These are phyloP conservation scores for Arenicola marina DNA, from an alignment of 2,888 invertebrate species.

Conservation along the genomic window DNA sequence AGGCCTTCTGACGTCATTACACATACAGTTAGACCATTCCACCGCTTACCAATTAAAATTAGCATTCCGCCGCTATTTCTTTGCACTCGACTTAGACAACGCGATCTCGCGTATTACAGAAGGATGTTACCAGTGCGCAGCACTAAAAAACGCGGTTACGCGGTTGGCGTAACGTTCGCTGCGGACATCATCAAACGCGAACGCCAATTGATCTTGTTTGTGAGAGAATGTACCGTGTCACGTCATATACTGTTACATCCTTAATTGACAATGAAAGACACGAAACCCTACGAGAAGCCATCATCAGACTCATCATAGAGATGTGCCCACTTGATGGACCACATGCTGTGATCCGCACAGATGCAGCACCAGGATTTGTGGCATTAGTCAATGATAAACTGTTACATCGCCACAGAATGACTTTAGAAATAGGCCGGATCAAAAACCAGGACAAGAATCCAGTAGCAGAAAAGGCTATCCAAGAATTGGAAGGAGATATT, in stretches of 20 bases:
- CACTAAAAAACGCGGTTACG: neutral
- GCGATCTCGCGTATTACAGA: neutral
- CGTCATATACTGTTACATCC: neutral
- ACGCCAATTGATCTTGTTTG: neutral
- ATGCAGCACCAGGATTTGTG: constrained; percentile 4
- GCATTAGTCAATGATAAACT: neutral
- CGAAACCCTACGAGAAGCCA: neutral
- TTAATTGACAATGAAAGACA: constrained; percentile 3
- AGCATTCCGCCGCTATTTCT: neutral
- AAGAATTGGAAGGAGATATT: neutral
- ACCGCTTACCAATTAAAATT: neutral
- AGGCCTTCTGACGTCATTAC: constrained; percentile 6
- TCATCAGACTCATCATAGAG: neutral
- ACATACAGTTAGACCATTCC: constrained; percentile 5
- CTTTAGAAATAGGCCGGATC: neutral
- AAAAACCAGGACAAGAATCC: constrained; percentile 10
- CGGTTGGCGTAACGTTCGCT: constrained; percentile 2
- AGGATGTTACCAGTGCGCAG: neutral
- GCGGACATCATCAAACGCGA: neutral
- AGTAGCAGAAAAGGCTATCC: neutral
- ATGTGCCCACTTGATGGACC: neutral
- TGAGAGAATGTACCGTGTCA: neutral
- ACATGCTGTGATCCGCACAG: neutral
- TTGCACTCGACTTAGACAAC: neutral
- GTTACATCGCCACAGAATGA: neutral